Percentiles rank a stretch among this genome's conserved stretches.
phyloP scores from a whole-genome alignment of 92 coral and sea anemone species.

The Phenganax subtilis region DNA sequence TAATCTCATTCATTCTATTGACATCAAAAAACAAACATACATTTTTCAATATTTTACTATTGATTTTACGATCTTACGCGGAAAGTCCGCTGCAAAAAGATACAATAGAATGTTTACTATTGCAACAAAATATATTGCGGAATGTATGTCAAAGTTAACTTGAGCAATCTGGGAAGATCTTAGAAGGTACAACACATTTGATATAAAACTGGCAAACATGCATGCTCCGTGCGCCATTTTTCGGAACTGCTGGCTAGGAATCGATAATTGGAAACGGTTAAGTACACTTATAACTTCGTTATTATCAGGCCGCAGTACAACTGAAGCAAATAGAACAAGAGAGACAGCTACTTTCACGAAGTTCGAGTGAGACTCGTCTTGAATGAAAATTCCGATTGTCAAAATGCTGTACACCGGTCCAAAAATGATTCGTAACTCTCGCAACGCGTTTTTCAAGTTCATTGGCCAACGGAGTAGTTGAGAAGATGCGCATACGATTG shows the following conservation, averaged over 20 bases:
- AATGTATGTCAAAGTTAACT: neutral
- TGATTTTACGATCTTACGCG: neutral
- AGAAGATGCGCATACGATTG: constrained; percentile 20
- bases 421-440: constrained; percentile 36
- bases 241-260: constrained; percentile 13
- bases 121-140: neutral
- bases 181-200: neutral
- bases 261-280: neutral
- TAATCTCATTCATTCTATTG: too few species aligned
- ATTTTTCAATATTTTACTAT: too few species aligned
- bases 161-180: neutral
- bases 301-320: constrained; percentile 41
- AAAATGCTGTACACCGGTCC: constrained; percentile 32
- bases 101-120: constrained; percentile 6
- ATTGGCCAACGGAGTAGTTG: constrained; percentile 43
- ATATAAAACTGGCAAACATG: constrained; percentile 24
- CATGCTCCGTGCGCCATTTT: constrained; percentile 15
- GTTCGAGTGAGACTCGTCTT: neutral
- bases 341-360: constrained; percentile 14
- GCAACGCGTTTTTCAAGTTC: constrained; percentile 5
- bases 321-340: constrained; percentile 2
- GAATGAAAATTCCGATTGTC: neutral
- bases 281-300: constrained; percentile 14
- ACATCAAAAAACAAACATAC: too few species aligned
- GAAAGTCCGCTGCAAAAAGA: constrained; percentile 22